Conservation (phyloP, 2,797 vertebrate genomes). For the Peromyscus eremicus region DNA sequence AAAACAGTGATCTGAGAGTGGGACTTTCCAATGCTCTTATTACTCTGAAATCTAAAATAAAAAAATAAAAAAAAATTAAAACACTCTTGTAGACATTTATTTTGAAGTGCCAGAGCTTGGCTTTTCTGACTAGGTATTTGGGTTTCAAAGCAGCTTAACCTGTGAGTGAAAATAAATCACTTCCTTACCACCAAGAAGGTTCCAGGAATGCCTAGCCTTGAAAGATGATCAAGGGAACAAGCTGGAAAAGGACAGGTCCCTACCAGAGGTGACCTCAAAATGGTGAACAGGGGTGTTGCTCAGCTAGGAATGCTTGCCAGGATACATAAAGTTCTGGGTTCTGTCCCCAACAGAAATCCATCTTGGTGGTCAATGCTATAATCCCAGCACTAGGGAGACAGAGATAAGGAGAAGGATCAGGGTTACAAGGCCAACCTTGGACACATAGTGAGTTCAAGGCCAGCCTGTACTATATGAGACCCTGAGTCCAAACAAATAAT, state of each 20-base stretch:
- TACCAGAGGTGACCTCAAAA: not conserved
- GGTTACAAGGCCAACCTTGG: not conserved
- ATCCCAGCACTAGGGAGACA: not conserved
- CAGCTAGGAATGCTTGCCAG: not conserved
- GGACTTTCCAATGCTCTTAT: not conserved
- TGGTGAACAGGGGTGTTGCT: not conserved
- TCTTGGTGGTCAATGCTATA: not conserved
- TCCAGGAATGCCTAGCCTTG: not conserved
- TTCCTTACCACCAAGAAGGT: not conserved
- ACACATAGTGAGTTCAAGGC: not conserved
- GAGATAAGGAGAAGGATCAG: not conserved
- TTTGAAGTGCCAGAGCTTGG: not conserved
- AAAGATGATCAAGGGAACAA: not conserved
- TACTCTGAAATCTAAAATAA: not conserved
- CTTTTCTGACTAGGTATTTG: not conserved
- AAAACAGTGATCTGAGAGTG: not conserved
- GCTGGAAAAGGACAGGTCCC: not conserved
- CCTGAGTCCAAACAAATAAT: not conserved
- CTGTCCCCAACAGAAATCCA: not conserved
- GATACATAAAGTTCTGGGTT: not conserved
- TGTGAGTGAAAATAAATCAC: not conserved
- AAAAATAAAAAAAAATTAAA: not conserved
- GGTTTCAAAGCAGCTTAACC: not conserved
- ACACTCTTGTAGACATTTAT: constrained; percentile 5
- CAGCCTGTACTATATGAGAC: not conserved